Conservation (phyloP, 2,797 vertebrate species). For the Arctocebus calabarensis region DNA sequence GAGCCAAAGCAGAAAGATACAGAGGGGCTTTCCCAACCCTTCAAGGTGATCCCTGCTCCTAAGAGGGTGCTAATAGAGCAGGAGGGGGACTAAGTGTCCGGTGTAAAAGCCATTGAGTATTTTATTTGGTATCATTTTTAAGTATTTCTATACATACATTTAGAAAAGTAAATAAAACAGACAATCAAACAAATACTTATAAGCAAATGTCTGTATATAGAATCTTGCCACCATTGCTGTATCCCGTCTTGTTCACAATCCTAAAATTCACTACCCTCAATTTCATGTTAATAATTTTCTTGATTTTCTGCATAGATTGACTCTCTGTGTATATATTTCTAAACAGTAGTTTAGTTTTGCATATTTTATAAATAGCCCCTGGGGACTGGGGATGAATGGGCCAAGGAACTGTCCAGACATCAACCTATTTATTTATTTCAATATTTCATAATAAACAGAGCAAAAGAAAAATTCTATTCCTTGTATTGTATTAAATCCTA, state of each 20-base stretch:
- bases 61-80: not conserved
- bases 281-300: not conserved
- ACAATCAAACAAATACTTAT: not conserved
- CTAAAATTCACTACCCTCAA: not conserved
- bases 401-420: slow-evolving; percentile 33
- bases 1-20: not conserved
- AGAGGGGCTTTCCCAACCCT: not conserved
- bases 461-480: not conserved
- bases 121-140: not conserved
- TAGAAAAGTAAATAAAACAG: not conserved
- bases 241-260: not conserved
- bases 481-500: not conserved
- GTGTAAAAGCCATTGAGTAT: not conserved
- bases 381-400: slow-evolving; percentile 69
- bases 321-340: not conserved
- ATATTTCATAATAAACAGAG: slow-evolving; percentile 75
- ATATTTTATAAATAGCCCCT: not conserved
- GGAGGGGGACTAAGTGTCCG: not conserved
- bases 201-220: not conserved
- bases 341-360: slow-evolving; percentile 6
- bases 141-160: not conserved
- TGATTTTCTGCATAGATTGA: not conserved
- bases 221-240: not conserved
- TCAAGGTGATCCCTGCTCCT: not conserved
- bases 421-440: slow-evolving; percentile 69